Evolutionary conservation across 2,888 invertebrate genomes (phyloP), one percentile per base, ranked within the genome.

Genomic region (Phania funesta): DNA sequence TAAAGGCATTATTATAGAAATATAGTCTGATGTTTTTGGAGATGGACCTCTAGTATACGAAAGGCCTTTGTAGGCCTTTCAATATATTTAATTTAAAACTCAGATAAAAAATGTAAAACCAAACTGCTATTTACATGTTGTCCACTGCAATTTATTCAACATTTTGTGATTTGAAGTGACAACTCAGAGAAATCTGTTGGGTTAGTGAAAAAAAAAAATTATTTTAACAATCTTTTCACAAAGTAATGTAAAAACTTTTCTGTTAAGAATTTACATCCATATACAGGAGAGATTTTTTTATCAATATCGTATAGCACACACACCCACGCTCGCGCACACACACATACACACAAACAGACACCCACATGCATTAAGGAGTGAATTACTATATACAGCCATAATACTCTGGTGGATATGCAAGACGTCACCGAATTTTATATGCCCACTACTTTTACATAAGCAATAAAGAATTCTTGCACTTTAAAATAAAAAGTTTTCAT

Each of bases 121-220:
- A 13, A 2, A 38, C 0, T 68, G 22, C 56, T 46, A 13, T 46
- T 29, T 54, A 0, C 32, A n/a, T 54, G 7, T 7, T 7, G 32
- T 8, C n/a, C 1, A n/a, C n/a, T 60, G 32, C 2, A 8, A 26
- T 4, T 50, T 35, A 9, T 18, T 58, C 16, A 24, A 26, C n/a
- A 60, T 38, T 48, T 58, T 48, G 8, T 26, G 29, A 18, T 16
- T 60, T 38, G 18, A 60, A 41, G 60, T 71, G 48, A 71, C 71
- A 71, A 71, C 48, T 71, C 38, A 71, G 38, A 48, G 71, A 71
- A 71, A 60, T 58, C 60, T 71, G 48, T 48, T 60, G 38, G 38
- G 60, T 50, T 35, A 7, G 16, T 18, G 22, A 22, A 35, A 46
- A 32, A 46, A 32, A 41, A 58, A 29, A 24, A 0, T 9, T 22